Evolutionary conservation across 2,797 vertebrate species (phyloP).

Genomic region (Epinephelus awoara): DNA sequence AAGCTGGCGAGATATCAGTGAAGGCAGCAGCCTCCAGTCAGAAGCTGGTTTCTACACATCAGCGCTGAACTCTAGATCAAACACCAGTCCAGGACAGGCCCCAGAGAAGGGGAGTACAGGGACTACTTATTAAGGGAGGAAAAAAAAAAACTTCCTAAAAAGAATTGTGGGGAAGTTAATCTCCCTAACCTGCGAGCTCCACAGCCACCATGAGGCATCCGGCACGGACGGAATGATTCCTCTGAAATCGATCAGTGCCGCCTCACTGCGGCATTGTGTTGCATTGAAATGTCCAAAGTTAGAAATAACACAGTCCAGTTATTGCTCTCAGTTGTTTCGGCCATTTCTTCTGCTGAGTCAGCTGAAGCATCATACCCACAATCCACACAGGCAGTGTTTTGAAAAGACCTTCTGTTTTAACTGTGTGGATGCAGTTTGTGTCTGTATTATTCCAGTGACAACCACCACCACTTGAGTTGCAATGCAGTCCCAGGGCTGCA

Average conservation of each 20-base stretch:
- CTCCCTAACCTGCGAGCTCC: conserved; percentile 19
- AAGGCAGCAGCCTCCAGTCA: conserved; percentile 37
- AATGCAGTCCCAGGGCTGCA: not conserved
- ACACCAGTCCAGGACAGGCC: conserved; percentile 29
- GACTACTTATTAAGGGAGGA: conserved; percentile 23
- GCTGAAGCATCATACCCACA: not conserved
- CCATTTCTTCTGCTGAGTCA: conserved; percentile 24
- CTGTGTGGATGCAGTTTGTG: conserved; percentile 18
- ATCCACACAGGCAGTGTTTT: not conserved
- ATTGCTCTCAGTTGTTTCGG: conserved; percentile 21
- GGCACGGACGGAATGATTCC: conserved; percentile 20
- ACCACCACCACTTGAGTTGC: no score
- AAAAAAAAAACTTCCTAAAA: conserved; percentile 25
- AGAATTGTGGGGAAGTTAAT: conserved; percentile 37
- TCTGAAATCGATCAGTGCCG: conserved; percentile 30
- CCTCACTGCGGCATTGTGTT: conserved; percentile 10
- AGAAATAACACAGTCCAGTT: conserved; percentile 26
- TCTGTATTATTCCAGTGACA: conserved; percentile 7
- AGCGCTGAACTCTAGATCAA: conserved; percentile 32
- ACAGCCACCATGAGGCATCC: conserved; percentile 14
- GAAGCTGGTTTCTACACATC: conserved; percentile 22
- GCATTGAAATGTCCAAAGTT: conserved; percentile 21
- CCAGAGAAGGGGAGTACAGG: conserved; percentile 8
- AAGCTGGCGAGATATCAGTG: conserved; percentile 35
- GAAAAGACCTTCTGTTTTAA: not conserved